Percentiles rank a stretch among this genome's conserved stretches.
These are phyloP conservation scores for Malaclemys terrapin DNA, from an alignment of 2,113 vertebrate genomes.

Conservation along the genomic window DNA sequence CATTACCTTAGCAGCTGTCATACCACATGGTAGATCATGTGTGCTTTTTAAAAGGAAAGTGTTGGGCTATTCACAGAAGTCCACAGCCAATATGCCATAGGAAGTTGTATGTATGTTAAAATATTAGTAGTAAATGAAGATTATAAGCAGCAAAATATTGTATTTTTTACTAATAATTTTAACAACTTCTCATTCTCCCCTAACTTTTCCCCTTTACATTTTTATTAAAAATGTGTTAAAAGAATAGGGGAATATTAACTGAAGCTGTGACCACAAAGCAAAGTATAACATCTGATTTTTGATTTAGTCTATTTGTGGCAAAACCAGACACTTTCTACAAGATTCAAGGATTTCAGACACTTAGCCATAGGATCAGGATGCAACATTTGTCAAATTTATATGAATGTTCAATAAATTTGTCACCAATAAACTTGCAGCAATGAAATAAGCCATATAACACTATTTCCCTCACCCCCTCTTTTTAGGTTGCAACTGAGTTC, in stretches of 20 bases:
- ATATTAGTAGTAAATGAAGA: background rate
- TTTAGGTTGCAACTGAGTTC: accelerated
- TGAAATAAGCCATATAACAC: background rate
- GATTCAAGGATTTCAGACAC: background rate
- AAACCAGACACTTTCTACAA: background rate
- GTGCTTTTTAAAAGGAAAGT: slow-evolving; percentile 37
- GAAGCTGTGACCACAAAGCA: background rate
- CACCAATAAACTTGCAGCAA: background rate
- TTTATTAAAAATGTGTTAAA: accelerated
- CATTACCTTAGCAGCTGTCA: slow-evolving; percentile 78
- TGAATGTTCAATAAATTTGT: background rate
- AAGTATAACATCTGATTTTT: slow-evolving; percentile 30
- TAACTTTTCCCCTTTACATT: slow-evolving; percentile 1
- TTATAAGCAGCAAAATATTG: background rate
- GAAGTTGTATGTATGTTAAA: slow-evolving; percentile 6
- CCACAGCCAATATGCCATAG: slow-evolving; percentile 43
- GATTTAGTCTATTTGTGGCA: background rate
- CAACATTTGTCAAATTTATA: background rate
- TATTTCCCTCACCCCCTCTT: accelerated
- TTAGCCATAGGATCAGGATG: background rate
- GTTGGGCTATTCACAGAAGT: slow-evolving; percentile 24
- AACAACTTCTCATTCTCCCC: slow-evolving; percentile 20
- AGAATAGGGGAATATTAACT: background rate
- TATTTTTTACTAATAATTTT: slow-evolving; percentile 14
- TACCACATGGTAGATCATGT: slow-evolving; percentile 74